These are phyloP conservation scores for Philhelius pedissequus DNA, from an alignment of 2,888 invertebrate genomes.

Conservation along the genomic window DNA sequence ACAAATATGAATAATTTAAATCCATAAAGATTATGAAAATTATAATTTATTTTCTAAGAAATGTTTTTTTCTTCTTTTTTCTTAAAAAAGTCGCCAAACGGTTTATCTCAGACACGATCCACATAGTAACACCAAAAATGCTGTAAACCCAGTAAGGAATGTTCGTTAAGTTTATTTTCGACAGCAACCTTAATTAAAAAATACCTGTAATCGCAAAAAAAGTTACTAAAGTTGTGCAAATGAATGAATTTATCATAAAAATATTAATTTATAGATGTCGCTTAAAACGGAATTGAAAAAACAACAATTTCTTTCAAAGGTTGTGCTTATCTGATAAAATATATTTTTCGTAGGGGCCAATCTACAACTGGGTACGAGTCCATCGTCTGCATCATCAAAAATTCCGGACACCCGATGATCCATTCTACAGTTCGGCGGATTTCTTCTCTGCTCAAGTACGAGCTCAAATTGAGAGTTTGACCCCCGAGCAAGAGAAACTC, in stretches of 20 bases:
- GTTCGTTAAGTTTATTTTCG: conserved; percentile 49
- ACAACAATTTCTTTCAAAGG: too few relatives aligned
- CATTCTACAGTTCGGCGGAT: conserved; percentile 88
- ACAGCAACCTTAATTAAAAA: conserved; percentile 50
- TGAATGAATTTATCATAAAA: too few relatives aligned
- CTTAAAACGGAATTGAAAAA: too few relatives aligned
- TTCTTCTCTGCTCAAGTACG: conserved; percentile 90
- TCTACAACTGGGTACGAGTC: conserved; percentile 90
- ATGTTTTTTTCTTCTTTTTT: neutral
- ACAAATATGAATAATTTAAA: too few relatives aligned
- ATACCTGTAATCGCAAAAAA: neutral
- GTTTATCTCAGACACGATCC: conserved; percentile 68
- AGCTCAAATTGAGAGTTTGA: conserved; percentile 84
- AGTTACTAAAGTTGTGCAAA: too few relatives aligned
- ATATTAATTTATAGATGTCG: too few relatives aligned
- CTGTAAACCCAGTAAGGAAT: neutral
- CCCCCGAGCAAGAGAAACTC: conserved; percentile 83
- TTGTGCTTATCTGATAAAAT: too few relatives aligned
- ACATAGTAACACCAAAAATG: neutral
- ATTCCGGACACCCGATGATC: conserved; percentile 88
- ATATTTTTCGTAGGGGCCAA: too few relatives aligned
- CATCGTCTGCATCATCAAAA: conserved; percentile 91
- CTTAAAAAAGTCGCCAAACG: neutral
- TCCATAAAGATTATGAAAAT: too few relatives aligned
- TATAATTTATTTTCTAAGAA: too few relatives aligned